Percentiles rank a stretch among this genome's conserved stretches.
phyloP scores from a whole-genome alignment of 2,113 vertebrate species.

The Propithecus coquereli region DNA sequence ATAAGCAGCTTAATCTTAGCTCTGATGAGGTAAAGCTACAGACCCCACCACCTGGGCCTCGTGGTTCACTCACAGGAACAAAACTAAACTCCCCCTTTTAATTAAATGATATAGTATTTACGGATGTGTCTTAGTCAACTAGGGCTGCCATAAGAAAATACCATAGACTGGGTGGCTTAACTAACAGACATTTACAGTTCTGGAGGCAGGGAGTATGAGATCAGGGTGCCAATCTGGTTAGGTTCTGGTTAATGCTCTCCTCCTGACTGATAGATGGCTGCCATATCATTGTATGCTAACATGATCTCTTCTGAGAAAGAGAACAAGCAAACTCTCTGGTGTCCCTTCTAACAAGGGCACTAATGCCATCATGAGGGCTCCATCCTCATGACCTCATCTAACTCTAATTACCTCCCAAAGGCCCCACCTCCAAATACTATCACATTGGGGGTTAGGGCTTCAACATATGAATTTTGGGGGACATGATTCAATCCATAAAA shows the following conservation, averaged over 20 bases:
- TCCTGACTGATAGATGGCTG: not conserved
- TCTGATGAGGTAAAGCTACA: not conserved
- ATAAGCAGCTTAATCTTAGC: not conserved
- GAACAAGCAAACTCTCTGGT: not conserved
- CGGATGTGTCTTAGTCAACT: not conserved
- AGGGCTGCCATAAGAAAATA: not conserved
- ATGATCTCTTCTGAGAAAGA: not conserved
- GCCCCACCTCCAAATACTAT: not conserved
- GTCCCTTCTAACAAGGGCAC: not conserved
- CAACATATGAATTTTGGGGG: not conserved
- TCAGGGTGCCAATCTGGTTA: not conserved
- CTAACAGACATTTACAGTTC: not conserved
- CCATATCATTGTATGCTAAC: not conserved
- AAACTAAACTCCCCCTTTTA: not conserved
- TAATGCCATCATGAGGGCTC: not conserved
- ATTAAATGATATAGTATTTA: not conserved
- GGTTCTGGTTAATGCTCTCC: not conserved
- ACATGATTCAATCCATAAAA: not conserved
- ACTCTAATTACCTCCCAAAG: not conserved
- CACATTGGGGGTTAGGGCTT: not conserved
- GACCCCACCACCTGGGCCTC: rapidly evolving
- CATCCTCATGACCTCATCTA: not conserved
- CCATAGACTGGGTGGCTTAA: not conserved
- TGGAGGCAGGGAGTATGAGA: not conserved
- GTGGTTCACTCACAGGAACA: not conserved